A percentile compares a stretch with the other conserved stretches of the same genome.
Conservation (phyloP, 2,113 vertebrate species). For the Garra rufa region DNA sequence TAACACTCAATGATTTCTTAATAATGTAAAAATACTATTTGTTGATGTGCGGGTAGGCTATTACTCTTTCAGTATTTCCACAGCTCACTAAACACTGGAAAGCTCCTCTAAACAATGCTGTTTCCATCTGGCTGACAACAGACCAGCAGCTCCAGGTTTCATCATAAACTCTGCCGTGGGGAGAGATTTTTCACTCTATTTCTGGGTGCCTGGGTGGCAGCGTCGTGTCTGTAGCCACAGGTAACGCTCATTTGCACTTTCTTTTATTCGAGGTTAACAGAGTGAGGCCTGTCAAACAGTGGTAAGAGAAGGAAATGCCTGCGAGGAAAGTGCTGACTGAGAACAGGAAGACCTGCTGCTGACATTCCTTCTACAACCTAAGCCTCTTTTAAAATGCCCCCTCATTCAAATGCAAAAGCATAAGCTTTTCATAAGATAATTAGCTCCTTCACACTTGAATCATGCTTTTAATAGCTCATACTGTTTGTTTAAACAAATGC, state of each 20-base stretch:
- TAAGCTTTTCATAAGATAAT: slow-evolving; percentile 59
- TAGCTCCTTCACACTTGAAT: slow-evolving; percentile 63
- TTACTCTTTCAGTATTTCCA: neutral
- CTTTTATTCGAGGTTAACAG: slow-evolving; percentile 30
- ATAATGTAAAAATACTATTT: neutral
- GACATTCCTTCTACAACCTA: slow-evolving; percentile 48
- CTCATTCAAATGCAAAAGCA: slow-evolving; percentile 60
- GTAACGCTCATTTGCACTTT: slow-evolving; percentile 40
- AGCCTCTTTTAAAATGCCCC: slow-evolving; percentile 47
- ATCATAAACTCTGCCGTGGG: slow-evolving; percentile 63
- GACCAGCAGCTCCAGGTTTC: neutral
- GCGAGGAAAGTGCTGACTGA: slow-evolving; percentile 49
- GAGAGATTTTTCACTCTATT: neutral
- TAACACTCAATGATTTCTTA: neutral
- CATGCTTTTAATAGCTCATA: slow-evolving; percentile 50
- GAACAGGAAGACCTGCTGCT: slow-evolving; percentile 47
- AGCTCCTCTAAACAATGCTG: slow-evolving; percentile 56
- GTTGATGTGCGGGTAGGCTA: neutral
- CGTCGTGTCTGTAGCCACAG: slow-evolving; percentile 26
- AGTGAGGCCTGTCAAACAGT: slow-evolving; percentile 24
- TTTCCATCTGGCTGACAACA: neutral
- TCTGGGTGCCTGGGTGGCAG: slow-evolving; percentile 1
- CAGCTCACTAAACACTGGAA: slow-evolving; percentile 55
- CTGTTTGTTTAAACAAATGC: slow-evolving; percentile 53
- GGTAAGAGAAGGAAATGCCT: slow-evolving; percentile 27